Conservation (phyloP, 2,888 invertebrate genomes). For the Ectropis crepuscularia region DNA sequence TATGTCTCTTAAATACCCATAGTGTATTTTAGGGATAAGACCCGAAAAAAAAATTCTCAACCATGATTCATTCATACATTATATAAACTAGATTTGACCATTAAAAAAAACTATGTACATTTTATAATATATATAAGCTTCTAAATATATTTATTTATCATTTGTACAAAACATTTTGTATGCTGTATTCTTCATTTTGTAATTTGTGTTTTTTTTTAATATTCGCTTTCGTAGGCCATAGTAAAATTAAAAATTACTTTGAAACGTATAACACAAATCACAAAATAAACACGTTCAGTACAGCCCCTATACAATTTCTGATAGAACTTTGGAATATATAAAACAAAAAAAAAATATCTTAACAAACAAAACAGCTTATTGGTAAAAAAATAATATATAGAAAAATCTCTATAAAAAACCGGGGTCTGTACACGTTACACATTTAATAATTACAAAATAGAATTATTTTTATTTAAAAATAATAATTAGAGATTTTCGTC, state of each 20-base stretch:
- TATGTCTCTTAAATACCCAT: too few species aligned
- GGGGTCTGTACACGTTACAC: slow-evolving; percentile 36
- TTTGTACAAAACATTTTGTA: slow-evolving; percentile 28
- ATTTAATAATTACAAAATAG: slow-evolving; percentile 36
- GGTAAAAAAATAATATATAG: slow-evolving; percentile 37
- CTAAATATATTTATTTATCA: slow-evolving; percentile 8
- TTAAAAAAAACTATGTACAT: slow-evolving; percentile 35
- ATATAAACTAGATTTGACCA: slow-evolving; percentile 31
- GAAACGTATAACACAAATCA: slow-evolving; percentile 11
- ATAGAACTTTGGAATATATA: slow-evolving; percentile 31
- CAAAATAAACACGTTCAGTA: slow-evolving; percentile 30
- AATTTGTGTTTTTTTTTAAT: slow-evolving; percentile 14
- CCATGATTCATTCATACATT: slow-evolving; percentile 21
- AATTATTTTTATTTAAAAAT: slow-evolving; percentile 43
- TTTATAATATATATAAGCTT: slow-evolving; percentile 29
- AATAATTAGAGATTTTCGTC: slow-evolving; percentile 74
- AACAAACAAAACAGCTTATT: slow-evolving; percentile 31
- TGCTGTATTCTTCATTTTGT: slow-evolving; percentile 5
- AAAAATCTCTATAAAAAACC: slow-evolving; percentile 33
- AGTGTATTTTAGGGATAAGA: neutral
- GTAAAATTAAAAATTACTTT: neutral
- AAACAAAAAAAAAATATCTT: slow-evolving; percentile 31
- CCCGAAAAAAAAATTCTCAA: neutral
- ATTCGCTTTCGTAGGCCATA: slow-evolving; percentile 2
- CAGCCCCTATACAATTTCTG: slow-evolving; percentile 37